A percentile compares a stretch with the other conserved stretches of the same genome.
phyloP scores from a whole-genome alignment of 2,797 vertebrate genomes.

The Sus cebifrons region DNA sequence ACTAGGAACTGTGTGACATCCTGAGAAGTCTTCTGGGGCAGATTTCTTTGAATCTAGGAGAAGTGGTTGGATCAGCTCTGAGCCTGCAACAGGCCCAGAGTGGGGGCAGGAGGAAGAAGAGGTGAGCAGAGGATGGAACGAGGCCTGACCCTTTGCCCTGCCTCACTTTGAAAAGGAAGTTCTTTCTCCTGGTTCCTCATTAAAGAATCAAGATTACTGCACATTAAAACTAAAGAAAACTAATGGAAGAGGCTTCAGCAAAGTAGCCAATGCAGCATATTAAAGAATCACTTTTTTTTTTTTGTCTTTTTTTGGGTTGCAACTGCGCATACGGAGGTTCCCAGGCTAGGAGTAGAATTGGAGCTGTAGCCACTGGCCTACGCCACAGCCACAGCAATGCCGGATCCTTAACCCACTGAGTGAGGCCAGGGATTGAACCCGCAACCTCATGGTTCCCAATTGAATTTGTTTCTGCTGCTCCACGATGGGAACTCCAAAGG shows the following conservation, averaged over 20 bases:
- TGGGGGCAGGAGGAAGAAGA: not conserved
- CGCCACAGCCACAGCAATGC: too few species aligned
- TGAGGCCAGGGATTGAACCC: too few species aligned
- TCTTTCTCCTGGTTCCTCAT: conserved; percentile 8
- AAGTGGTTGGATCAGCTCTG: not conserved
- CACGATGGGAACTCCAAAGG: too few species aligned
- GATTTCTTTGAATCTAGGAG: not conserved
- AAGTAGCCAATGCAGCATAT: not conserved
- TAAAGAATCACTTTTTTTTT: not conserved
- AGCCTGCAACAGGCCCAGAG: not conserved
- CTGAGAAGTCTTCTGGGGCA: not conserved
- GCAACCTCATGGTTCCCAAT: too few species aligned
- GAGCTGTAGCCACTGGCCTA: too few species aligned
- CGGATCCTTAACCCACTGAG: too few species aligned
- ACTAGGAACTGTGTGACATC: conserved; percentile 44
- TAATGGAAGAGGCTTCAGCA: not conserved
- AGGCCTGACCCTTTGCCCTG: not conserved
- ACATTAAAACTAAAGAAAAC: conserved; percentile 26
- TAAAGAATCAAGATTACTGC: not conserved
- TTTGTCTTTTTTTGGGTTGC: too few species aligned
- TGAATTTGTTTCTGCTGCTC: too few species aligned
- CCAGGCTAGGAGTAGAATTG: too few species aligned
- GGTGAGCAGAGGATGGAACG: not conserved
- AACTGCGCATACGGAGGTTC: too few species aligned
- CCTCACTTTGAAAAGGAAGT: not conserved